Base-by-base conservation (phyloP, 2,888 invertebrate species). In the Danaus chrysippus region DNA sequence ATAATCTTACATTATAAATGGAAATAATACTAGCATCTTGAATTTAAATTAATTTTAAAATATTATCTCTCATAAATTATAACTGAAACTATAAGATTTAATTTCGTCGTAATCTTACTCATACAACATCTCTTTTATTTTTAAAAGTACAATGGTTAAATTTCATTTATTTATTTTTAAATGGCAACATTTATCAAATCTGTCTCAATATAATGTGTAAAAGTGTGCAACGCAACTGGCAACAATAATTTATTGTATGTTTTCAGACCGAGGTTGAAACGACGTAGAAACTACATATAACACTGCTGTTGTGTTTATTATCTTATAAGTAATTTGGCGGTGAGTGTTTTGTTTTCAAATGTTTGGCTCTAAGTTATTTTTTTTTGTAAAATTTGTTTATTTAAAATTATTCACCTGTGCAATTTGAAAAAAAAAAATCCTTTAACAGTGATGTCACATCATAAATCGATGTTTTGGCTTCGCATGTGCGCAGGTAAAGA, bases 391-490 rank as follows among this genome's bases (percentile, higher is more conserved):
- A 60, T 60, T 56, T 15, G 9, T 5, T 10, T 12, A 10, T 34
- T 11, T 11, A 13, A 9, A 41, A 15, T n/a, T 6, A 10, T 58
- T 8, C 15, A 54, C 34, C 12, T 5, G 41, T 54, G 12, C 42
- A 15, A 23, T 23, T 19, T 19, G n/a, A 19, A 58, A 58, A 34
- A 34, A 34, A 23, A 10, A 56, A 11, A 17, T 41, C 54, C 60
- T 58, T 61, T 42, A 15, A 49, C 13, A 46, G 49, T 43, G 54
- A 57, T 72, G 69, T 73, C 75, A 76, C 76, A 73, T 76, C 76
- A 76, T 74, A 76, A 76, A 84, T 83, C 84, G 78, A 84, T 84
- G 83, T 81, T 81, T 81, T 76, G 59, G 42, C 60, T 64, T 62
- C 15, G 11, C 34, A 58, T 56, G n/a, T 67, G 66, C 66, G 66